Conservation (phyloP, 2,797 vertebrate species). For the Propithecus deckenii region DNA sequence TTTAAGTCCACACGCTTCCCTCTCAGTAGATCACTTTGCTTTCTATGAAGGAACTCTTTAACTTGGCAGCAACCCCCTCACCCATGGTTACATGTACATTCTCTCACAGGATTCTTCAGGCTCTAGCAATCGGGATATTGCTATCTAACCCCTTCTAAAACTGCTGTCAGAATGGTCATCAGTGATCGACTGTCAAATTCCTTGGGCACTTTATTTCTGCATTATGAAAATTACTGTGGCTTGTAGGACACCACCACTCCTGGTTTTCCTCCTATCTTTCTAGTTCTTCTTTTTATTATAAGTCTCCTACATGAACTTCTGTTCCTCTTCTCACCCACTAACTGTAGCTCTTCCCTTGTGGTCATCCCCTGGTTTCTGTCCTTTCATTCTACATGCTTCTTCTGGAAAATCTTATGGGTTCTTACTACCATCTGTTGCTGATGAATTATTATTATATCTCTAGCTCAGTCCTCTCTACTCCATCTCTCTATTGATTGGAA, state of each 20-base stretch:
- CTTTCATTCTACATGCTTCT: background rate
- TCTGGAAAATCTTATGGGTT: background rate
- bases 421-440: background rate
- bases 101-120: background rate
- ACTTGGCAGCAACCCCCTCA: background rate
- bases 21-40: background rate
- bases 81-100: background rate
- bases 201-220: background rate
- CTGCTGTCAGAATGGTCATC: background rate
- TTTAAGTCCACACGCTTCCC: slow-evolving; percentile 3
- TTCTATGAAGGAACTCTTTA: background rate
- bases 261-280: background rate
- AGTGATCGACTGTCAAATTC: background rate
- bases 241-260: background rate
- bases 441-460: background rate
- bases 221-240: background rate
- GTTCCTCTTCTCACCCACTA: background rate
- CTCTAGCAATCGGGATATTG: background rate
- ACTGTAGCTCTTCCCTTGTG: background rate
- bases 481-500: background rate
- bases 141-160: background rate
- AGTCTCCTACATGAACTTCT: background rate
- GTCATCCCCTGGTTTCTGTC: background rate
- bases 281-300: background rate
- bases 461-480: background rate